Conservation (phyloP, 2,797 vertebrate species). For the Anolis apletophallus region DNA sequence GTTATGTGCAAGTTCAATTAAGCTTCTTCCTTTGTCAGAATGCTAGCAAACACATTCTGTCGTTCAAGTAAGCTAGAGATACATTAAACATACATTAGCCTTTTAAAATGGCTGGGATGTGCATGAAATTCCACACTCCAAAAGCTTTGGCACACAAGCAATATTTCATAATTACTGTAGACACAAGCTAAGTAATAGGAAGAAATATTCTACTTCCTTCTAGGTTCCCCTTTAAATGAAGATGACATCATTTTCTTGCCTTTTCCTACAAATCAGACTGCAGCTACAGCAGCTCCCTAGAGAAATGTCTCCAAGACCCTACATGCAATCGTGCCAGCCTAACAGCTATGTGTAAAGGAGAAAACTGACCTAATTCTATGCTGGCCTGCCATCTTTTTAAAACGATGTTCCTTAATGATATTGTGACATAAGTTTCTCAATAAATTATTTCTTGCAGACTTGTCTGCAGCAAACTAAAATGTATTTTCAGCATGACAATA, state of each 20-base stretch:
- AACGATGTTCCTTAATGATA: constrained; percentile 42
- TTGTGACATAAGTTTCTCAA: constrained; percentile 22
- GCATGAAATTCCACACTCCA: constrained; percentile 47
- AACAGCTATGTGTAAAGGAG: constrained; percentile 55
- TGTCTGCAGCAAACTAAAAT: constrained; percentile 20
- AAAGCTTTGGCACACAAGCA: constrained; percentile 40
- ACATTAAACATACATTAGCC: constrained; percentile 32
- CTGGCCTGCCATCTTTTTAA: constrained; percentile 26
- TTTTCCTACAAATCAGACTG: constrained; percentile 79
- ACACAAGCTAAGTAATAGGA: constrained; percentile 71
- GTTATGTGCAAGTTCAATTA: constrained; percentile 54
- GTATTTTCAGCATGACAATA: constrained; percentile 5
- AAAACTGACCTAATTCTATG: constrained; percentile 67
- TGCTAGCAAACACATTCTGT: constrained; percentile 40
- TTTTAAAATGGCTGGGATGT: constrained; percentile 34
- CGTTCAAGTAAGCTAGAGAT: constrained; percentile 31
- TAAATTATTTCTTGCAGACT: constrained; percentile 47
- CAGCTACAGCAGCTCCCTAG: constrained; percentile 82
- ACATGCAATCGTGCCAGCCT: constrained; percentile 56
- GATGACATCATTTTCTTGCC: constrained; percentile 86
- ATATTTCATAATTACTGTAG: constrained; percentile 68
- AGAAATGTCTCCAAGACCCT: constrained; percentile 75
- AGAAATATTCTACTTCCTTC: constrained; percentile 74
- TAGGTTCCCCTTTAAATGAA: constrained; percentile 75
- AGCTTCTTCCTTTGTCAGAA: constrained; percentile 55